Base-by-base conservation (phyloP, 2,113 vertebrate genomes). In the Chamaetylas fuelleborni region DNA sequence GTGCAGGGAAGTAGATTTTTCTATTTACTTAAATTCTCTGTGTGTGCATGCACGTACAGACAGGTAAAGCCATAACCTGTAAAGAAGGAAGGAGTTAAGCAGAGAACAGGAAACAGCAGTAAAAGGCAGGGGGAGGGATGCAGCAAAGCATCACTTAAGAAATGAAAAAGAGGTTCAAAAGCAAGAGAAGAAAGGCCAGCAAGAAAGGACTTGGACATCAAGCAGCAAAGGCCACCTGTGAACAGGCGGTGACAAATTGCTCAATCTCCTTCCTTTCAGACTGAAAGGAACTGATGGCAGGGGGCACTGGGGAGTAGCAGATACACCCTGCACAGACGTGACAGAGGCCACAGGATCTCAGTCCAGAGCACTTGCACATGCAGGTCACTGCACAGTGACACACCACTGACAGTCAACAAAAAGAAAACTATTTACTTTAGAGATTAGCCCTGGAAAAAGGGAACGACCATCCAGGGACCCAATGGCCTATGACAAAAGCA, bases 391-490 rank as follows among this genome's bases (percentile, higher is more conserved):
- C 50, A 45, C 67, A 77, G 42, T 34, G 77, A 73, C 67, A 86
- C 25, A 33, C 24, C 5, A 12, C 26, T 86, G 86, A 74, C 83
- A 70, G 56, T 31, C 92, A 84, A 38, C 65, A 51, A 65, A 71
- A 90, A 92, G 76, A 70, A 66, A 80, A 71, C 47, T 50, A 73
- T 92, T 97, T 94, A 62, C 76, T 93, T 92, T 17, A 28, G 51
- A 73, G 90, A 94, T 92, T 78, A 83, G 69, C 28, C 51, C 72
- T 74, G 47, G 51, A 64, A 92, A 94, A 92, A 15, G 43, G 76
- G 38, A 87, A 78, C 0, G 0, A 20, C 43, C 67, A 67, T 56
- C 40, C 78, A 51, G 64, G 77, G 65, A 94, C 69, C 48, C 65
- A 56, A 36, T 0, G 7, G 73, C 56, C 38, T 29, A 40, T 1